A percentile compares a stretch with the other conserved stretches of the same genome.
phyloP scores from a whole-genome alignment of 2,113 vertebrate species.

The Limnothrissa miodon region DNA sequence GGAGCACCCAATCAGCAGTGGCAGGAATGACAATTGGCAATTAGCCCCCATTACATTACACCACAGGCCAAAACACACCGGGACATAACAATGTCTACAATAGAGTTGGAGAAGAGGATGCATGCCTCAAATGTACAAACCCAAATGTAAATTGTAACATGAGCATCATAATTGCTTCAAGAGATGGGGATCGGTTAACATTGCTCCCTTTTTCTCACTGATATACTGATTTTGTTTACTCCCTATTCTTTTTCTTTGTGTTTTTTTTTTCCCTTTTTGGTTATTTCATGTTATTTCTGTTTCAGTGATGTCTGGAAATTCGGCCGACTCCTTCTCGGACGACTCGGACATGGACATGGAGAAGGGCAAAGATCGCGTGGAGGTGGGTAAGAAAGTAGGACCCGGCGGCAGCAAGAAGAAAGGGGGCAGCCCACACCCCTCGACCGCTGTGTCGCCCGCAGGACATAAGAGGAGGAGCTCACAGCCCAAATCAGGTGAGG shows the following conservation, averaged over 20 bases:
- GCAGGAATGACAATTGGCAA: too few relatives aligned
- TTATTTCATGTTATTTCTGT: background rate
- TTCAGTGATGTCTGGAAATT: conserved; percentile 74
- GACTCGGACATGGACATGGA: conserved; percentile 64
- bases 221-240: too few relatives aligned
- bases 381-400: conserved; percentile 57
- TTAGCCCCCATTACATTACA: too few relatives aligned
- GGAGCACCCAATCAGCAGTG: too few relatives aligned
- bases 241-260: background rate
- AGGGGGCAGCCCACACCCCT: conserved; percentile 6
- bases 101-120: too few relatives aligned
- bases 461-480: conserved; percentile 62
- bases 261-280: background rate
- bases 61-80: too few relatives aligned
- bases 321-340: conserved; percentile 71
- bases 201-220: background rate
- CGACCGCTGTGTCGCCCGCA: conserved; percentile 40
- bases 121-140: too few relatives aligned
- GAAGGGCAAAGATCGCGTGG: conserved; percentile 60
- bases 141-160: too few relatives aligned
- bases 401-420: conserved; percentile 62
- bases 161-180: too few relatives aligned
- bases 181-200: too few relatives aligned
- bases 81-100: too few relatives aligned
- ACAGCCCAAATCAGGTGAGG: conserved; percentile 69